These are phyloP conservation scores for Oreochromis niloticus DNA, from an alignment of 2,113 vertebrate genomes.

Conservation along the genomic window DNA sequence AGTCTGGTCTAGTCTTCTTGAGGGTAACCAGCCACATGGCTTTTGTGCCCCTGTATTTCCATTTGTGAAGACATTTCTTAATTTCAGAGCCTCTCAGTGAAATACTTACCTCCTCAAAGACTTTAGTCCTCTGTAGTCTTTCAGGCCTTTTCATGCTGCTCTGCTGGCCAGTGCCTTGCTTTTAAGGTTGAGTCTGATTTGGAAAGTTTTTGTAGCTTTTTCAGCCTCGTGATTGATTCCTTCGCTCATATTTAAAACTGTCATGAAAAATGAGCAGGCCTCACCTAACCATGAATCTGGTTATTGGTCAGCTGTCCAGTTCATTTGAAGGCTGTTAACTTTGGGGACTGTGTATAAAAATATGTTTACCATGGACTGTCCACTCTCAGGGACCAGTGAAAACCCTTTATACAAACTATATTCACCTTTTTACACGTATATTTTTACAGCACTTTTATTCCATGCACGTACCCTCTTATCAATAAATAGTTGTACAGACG, in stretches of 20 bases:
- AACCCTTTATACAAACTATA: background rate
- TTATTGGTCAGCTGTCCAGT: background rate
- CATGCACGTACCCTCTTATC: no score
- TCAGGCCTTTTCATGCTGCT: background rate
- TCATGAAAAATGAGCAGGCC: background rate
- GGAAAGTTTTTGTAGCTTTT: background rate
- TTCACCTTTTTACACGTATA: background rate
- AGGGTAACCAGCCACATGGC: background rate
- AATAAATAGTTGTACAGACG: background rate
- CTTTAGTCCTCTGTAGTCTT: background rate
- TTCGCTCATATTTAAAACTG: background rate
- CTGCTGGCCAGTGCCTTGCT: background rate
- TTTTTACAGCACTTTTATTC: background rate
- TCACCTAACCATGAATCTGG: background rate
- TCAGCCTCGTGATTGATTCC: background rate
- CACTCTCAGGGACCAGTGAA: background rate
- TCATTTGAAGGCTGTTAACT: background rate
- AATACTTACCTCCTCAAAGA: background rate
- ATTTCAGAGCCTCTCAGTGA: background rate
- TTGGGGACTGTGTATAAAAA: background rate
- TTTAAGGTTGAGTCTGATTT: background rate
- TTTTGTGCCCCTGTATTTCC: background rate
- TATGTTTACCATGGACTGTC: background rate
- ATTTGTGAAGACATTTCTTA: background rate
- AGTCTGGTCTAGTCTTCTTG: background rate